Evolutionary conservation across 2,888 invertebrate genomes (phyloP).

Genomic region (Vandiemenella viatica): DNA sequence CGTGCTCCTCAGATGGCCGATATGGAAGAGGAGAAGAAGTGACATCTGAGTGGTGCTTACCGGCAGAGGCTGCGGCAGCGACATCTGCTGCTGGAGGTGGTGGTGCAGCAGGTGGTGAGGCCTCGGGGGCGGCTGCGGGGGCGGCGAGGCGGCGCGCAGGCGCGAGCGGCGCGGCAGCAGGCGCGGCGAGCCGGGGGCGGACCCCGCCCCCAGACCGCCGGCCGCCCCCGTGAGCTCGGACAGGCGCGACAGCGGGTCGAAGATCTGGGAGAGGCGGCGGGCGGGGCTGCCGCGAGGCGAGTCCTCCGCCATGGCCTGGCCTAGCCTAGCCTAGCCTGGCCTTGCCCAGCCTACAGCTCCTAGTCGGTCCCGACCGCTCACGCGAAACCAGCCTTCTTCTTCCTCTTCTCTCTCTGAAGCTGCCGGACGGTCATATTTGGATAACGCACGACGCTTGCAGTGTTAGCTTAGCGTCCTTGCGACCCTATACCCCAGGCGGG

Average conservation of each 20-base stretch:
- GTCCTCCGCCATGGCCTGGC: constrained; percentile 6
- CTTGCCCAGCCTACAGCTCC: no score
- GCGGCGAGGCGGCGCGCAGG: constrained; percentile 25
- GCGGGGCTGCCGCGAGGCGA: constrained; percentile 32
- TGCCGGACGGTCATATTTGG: no score
- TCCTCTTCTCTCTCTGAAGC: no score
- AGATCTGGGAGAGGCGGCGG: constrained; percentile 65
- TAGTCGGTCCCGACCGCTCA: no score
- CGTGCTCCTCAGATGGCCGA: no score
- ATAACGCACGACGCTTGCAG: no score
- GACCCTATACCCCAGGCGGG: no score
- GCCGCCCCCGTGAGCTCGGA: constrained; percentile 45
- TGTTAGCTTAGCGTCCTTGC: no score
- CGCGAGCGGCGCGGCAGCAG: constrained; percentile 32
- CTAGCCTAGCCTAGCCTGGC: no score
- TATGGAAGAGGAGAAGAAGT: no score
- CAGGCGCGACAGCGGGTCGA: constrained; percentile 63
- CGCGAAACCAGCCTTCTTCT: no score
- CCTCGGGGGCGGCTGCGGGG: constrained; percentile 26
- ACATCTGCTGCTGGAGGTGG: constrained; percentile 23
- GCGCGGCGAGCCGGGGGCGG: constrained; percentile 30
- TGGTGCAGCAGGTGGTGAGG: constrained; percentile 22
- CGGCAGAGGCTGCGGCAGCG: neutral
- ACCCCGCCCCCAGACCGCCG: constrained; percentile 36
- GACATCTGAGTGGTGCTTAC: no score